Conservation (phyloP, 2,113 vertebrate species). For the Polyodon spathula region DNA sequence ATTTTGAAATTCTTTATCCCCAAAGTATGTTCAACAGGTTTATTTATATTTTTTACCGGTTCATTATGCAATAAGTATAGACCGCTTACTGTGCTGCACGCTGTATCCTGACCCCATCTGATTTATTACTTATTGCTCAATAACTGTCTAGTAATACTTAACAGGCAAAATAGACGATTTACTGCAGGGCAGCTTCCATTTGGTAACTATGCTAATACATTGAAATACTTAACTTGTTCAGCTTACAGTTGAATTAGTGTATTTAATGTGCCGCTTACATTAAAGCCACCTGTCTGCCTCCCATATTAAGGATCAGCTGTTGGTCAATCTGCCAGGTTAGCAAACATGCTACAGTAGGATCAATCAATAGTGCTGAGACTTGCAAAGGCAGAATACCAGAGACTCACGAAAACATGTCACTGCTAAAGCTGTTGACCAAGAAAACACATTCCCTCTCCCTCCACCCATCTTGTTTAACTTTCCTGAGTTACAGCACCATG, state of each 20-base stretch:
- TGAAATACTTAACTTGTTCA: background rate
- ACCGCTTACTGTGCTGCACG: background rate
- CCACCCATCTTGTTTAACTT: too few relatives aligned
- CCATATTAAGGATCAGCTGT: too few relatives aligned
- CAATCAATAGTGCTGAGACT: too few relatives aligned
- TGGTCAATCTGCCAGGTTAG: too few relatives aligned
- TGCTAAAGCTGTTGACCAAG: too few relatives aligned
- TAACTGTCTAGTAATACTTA: slow-evolving; percentile 17
- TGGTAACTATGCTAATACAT: slow-evolving; percentile 6
- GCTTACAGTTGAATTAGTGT: background rate
- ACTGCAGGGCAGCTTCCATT: slow-evolving; percentile 9
- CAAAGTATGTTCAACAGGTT: background rate
- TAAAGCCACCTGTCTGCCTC: background rate
- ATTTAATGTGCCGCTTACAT: background rate
- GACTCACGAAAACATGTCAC: too few relatives aligned
- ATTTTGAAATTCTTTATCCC: too few relatives aligned
- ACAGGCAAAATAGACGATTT: slow-evolving; percentile 19
- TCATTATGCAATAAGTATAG: background rate
- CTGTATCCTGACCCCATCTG: background rate
- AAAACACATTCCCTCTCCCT: too few relatives aligned
- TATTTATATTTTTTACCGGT: slow-evolving; percentile 1
- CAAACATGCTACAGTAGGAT: too few relatives aligned
- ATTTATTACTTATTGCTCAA: slow-evolving; percentile 15
- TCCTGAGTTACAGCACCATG: too few relatives aligned
- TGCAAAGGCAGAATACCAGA: too few relatives aligned